Evolutionary conservation across 1,140 invertebrate species (phyloP).

Genomic region (Bombus vancouverensis): DNA sequence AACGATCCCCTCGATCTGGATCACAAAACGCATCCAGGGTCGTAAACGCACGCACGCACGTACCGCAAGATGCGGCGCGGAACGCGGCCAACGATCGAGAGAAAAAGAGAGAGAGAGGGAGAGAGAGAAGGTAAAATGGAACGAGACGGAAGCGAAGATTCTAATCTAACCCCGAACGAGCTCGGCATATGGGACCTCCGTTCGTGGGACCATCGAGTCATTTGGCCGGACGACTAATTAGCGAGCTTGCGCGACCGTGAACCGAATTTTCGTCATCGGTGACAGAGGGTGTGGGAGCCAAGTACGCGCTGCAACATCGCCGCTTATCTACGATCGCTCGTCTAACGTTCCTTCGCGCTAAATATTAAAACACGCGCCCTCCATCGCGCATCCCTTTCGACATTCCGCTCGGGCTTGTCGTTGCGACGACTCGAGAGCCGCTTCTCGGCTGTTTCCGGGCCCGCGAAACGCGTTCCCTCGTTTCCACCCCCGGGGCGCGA

Average conservation of each 20-base stretch:
- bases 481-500: no score
- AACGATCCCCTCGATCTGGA: slow-evolving; percentile 77
- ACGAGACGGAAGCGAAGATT: slow-evolving; percentile 67
- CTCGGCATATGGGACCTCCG: slow-evolving; percentile 70
- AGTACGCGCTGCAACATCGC: neutral
- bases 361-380: no score
- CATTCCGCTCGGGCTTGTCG: no score
- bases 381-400: no score
- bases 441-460: no score
- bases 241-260: slow-evolving; percentile 74
- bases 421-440: no score
- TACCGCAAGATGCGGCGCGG: slow-evolving; percentile 19
- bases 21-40: slow-evolving; percentile 74
- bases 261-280: slow-evolving; percentile 70
- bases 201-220: slow-evolving; percentile 75
- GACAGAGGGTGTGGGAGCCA: slow-evolving; percentile 58
- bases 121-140: slow-evolving; percentile 38
- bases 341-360: no score
- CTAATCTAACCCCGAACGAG: slow-evolving; percentile 68
- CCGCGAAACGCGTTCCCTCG: no score
- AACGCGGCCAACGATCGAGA: slow-evolving; percentile 18
- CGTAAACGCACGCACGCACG: slow-evolving; percentile 59
- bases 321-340: no score
- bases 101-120: neutral
- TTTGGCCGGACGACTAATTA: slow-evolving; percentile 75